Evolutionary conservation across 1,140 invertebrate species (phyloP).

Genomic region (Zaprionus ghesquierei): DNA sequence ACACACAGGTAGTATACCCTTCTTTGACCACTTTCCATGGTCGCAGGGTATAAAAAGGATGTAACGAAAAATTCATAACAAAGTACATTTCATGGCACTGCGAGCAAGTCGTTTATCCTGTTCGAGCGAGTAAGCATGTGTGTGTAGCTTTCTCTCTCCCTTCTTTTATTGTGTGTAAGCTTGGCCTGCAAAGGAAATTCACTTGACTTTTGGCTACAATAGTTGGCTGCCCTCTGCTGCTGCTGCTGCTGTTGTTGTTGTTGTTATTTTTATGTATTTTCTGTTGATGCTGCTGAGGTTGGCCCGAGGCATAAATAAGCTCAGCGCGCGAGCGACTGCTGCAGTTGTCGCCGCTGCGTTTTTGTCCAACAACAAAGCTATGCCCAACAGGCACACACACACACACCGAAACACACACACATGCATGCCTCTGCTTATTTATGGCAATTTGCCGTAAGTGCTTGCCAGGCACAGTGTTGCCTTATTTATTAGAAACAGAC

Average conservation of each 20-base stretch:
- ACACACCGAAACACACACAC: background rate
- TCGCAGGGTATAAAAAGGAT: no score
- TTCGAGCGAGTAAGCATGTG: constrained; percentile 2
- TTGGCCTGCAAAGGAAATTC: constrained; percentile 63
- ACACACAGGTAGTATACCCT: no score
- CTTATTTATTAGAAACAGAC: constrained; percentile 39
- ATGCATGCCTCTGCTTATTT: constrained; percentile 54
- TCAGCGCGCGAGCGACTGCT: constrained; percentile 40
- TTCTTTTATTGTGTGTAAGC: constrained; percentile 18
- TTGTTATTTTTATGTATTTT: constrained; percentile 32
- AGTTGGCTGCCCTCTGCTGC: constrained; percentile 39
- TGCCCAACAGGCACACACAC: constrained; percentile 51
- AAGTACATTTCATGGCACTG: constrained; percentile 73
- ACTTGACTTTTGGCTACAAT: constrained; percentile 78
- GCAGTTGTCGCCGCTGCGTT: constrained; percentile 69
- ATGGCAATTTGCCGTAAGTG: constrained; percentile 72
- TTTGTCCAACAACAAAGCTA: constrained; percentile 43
- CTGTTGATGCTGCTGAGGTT: constrained; percentile 37
- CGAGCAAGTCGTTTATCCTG: constrained; percentile 50
- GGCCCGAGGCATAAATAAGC: constrained; percentile 68
- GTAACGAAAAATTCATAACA: constrained; percentile 76
- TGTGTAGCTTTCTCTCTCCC: background rate
- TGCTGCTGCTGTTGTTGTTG: constrained; percentile 11
- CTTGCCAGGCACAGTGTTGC: constrained; percentile 54
- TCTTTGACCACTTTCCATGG: no score